Percentiles rank a stretch among this genome's conserved stretches.
Conservation (phyloP, 2,113 vertebrate genomes). For the Podocnemis expansa region DNA sequence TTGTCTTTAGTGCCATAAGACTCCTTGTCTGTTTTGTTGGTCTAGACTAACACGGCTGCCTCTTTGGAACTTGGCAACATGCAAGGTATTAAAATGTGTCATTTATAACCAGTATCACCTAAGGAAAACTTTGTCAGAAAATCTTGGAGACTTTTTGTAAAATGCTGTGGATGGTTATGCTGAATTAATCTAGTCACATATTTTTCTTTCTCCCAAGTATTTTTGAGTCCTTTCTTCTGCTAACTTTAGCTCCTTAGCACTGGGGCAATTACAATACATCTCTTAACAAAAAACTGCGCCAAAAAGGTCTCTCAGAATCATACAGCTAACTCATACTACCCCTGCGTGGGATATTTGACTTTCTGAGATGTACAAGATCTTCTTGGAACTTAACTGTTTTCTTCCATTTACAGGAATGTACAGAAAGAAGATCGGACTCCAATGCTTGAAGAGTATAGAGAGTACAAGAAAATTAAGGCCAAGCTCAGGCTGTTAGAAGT, state of each 20-base stretch:
- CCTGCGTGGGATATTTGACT: neutral
- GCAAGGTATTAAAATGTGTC: no score
- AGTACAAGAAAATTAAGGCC: slow-evolving; percentile 98
- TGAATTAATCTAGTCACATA: neutral
- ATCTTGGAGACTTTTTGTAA: neutral
- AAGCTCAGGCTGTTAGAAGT: slow-evolving; percentile 96
- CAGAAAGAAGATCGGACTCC: slow-evolving; percentile 95
- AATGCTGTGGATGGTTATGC: neutral
- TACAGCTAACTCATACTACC: neutral
- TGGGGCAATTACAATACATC: fast-evolving
- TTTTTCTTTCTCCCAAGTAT: neutral
- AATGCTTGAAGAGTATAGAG: slow-evolving; percentile 94
- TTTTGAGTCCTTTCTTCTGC: neutral
- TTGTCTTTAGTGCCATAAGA: no score
- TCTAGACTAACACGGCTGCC: no score
- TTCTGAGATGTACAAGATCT: neutral
- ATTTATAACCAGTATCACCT: neutral
- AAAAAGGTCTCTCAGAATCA: neutral
- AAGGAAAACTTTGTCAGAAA: neutral
- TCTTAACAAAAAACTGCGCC: neutral
- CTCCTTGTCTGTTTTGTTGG: no score
- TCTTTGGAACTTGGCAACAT: no score
- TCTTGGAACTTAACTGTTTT: neutral
- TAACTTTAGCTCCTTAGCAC: neutral
- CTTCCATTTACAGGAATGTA: slow-evolving; percentile 81